phyloP scores from a whole-genome alignment of 2,888 invertebrate genomes.

The Cataglyphis cursor region DNA sequence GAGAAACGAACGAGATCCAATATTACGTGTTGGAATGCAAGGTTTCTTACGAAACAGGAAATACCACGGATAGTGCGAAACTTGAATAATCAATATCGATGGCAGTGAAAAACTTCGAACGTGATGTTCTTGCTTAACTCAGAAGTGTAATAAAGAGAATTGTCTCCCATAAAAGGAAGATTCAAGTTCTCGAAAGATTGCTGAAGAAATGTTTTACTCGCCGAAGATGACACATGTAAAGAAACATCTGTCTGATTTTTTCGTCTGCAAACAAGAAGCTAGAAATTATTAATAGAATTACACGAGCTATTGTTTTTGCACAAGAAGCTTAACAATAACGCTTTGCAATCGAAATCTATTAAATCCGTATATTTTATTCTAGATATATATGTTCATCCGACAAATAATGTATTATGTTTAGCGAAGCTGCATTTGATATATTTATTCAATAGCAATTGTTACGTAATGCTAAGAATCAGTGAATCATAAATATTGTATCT shows the following conservation, averaged over 20 bases:
- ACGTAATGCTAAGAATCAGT: background rate
- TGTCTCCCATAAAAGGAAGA: background rate
- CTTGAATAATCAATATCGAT: conserved; percentile 59
- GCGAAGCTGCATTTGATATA: background rate
- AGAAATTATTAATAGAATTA: background rate
- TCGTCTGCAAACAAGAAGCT: background rate
- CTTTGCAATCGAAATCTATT: background rate
- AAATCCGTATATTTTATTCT: background rate
- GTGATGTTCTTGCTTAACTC: background rate
- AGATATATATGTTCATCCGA: background rate
- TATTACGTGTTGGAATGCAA: conserved; percentile 66
- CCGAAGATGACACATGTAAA: background rate
- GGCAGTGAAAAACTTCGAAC: conserved; percentile 38
- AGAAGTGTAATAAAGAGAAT: background rate
- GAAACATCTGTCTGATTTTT: background rate
- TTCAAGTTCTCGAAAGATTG: background rate
- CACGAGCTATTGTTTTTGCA: background rate
- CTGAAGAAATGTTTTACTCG: background rate
- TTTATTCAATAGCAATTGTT: background rate
- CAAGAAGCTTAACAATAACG: background rate
- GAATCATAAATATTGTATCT: background rate
- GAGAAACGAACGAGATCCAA: conserved; percentile 37
- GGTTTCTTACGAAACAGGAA: conserved; percentile 17
- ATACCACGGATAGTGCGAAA: conserved; percentile 21
- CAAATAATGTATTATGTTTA: background rate